Evolutionary conservation across 2,888 invertebrate species (phyloP).

Genomic region (Arge pagana): DNA sequence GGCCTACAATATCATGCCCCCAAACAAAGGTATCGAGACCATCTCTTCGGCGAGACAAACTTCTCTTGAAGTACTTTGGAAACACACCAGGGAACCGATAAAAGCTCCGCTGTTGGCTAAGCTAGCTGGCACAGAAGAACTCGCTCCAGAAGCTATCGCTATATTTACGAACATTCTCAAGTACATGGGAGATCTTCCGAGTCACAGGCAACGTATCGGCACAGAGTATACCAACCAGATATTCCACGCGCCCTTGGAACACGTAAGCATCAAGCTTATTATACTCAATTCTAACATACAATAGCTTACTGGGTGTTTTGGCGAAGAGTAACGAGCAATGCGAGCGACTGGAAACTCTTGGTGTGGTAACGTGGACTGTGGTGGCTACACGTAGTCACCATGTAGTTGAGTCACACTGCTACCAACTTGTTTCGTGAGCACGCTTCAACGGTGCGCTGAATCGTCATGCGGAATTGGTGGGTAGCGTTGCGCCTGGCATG

Average conservation of each 20-base stretch:
- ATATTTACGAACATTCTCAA: conserved; percentile 78
- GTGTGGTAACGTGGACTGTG: background rate
- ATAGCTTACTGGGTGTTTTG: too few species aligned
- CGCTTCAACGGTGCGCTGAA: too few species aligned
- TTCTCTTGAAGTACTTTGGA: conserved; percentile 78
- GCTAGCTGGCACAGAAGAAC: conserved; percentile 70
- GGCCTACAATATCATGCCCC: conserved; percentile 59
- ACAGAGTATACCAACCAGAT: conserved; percentile 90
- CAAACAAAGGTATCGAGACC: conserved; percentile 64
- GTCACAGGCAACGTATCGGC: conserved; percentile 72
- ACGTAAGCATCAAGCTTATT: conserved; percentile 56
- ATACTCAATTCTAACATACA: too few species aligned
- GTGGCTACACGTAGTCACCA: too few species aligned
- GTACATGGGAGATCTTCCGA: conserved; percentile 94
- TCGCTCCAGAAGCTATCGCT: conserved; percentile 74
- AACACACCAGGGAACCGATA: conserved; percentile 79
- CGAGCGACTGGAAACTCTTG: background rate
- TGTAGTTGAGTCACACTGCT: too few species aligned
- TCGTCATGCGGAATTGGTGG: too few species aligned
- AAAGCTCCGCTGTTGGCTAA: conserved; percentile 82
- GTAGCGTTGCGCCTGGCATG: too few species aligned
- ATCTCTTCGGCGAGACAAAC: conserved; percentile 69
- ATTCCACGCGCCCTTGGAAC: conserved; percentile 76
- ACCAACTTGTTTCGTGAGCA: too few species aligned
- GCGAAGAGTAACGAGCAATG: too few species aligned